Conservation (phyloP, 2,888 invertebrate species). For the Coremacera marginata region DNA sequence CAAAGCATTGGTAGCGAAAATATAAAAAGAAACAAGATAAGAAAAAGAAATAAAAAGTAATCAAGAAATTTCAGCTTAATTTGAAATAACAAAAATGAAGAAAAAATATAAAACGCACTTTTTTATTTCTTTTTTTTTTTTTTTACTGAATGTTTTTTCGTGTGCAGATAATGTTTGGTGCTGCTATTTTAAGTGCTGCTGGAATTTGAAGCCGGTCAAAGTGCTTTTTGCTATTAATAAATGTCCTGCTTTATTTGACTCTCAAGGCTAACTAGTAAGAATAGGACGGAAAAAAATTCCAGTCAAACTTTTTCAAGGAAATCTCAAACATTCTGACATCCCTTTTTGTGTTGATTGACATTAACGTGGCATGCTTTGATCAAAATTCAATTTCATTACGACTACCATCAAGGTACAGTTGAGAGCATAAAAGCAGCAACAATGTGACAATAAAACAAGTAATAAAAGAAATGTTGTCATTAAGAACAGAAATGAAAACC, state of each 20-base stretch:
- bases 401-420: neutral
- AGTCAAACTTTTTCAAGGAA: too few species aligned
- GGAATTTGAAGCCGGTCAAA: neutral
- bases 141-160: too few species aligned
- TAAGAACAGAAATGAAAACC: neutral
- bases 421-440: neutral
- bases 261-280: too few species aligned
- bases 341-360: neutral
- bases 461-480: neutral
- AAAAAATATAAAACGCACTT: too few species aligned
- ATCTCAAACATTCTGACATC: neutral
- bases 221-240: neutral
- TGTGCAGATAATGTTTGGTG: too few species aligned
- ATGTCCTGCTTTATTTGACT: too few species aligned
- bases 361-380: neutral
- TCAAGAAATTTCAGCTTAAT: too few species aligned
- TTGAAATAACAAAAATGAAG: too few species aligned
- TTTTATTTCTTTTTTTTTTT: too few species aligned
- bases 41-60: neutral
- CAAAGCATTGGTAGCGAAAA: neutral
- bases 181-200: too few species aligned
- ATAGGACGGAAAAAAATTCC: too few species aligned
- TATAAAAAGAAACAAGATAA: neutral
- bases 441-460: neutral
- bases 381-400: constrained; percentile 19